Evolutionary conservation across 2,888 invertebrate genomes (phyloP).

Genomic region (Drosophila buzzatii): DNA sequence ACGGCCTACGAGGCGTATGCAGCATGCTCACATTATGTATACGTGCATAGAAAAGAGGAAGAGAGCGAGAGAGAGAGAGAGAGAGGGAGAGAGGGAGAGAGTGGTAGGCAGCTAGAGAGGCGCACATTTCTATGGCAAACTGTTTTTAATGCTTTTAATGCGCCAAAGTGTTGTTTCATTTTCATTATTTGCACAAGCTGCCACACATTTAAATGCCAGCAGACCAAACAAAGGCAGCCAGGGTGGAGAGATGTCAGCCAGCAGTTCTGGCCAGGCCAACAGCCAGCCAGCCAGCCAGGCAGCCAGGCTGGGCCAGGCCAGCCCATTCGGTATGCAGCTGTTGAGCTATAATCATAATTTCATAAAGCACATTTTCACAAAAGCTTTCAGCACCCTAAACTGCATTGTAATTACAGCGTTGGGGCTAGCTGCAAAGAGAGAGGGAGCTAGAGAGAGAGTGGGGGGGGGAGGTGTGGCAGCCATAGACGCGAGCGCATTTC

Average conservation of each 20-base stretch:
- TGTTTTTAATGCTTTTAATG: conserved; percentile 82
- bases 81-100: not conserved
- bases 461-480: not conserved
- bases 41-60: conserved; percentile 46
- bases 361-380: conserved; percentile 83
- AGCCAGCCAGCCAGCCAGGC: not conserved
- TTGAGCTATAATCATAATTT: conserved; percentile 83
- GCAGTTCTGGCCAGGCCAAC: not conserved
- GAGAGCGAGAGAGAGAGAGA: too few species aligned
- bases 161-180: conserved; percentile 81
- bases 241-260: not conserved
- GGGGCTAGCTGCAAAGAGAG: conserved; percentile 10
- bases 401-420: conserved; percentile 77
- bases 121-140: conserved; percentile 74
- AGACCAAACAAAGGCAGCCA: conserved; percentile 10
- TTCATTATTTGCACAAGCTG: conserved; percentile 80
- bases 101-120: conserved; percentile 1
- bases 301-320: conserved; percentile 2
- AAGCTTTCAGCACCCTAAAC: conserved; percentile 82
- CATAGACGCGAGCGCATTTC: conserved; percentile 50
- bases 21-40: conserved; percentile 68
- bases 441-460: not conserved
- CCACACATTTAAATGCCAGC: conserved; percentile 77
- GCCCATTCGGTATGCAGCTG: conserved; percentile 68
- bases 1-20: conserved; percentile 66